Evolutionary conservation across 2,113 vertebrate species (phyloP), one percentile per base, ranked within the genome.

Genomic region (Lathamus discolor): DNA sequence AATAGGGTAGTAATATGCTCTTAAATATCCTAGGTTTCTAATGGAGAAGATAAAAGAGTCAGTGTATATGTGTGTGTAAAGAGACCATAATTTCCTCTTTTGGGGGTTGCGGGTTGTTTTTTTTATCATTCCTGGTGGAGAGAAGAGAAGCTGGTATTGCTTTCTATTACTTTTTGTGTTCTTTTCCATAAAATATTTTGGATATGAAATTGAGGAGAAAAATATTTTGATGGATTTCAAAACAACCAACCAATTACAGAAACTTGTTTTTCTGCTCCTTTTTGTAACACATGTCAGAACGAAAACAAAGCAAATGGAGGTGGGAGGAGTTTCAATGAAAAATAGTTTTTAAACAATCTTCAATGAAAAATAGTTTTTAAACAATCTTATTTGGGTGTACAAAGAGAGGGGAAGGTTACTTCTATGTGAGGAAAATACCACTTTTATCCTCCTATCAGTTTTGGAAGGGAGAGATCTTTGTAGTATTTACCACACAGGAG

Each of bases 261-360:
- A 94, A 48, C 94, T 84, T 64, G 62, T 35, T 97, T 73, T 82
- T 89, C 89, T 87, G 43, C 69, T 91, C 24, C 43, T 84, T 95
- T 94, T 76, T 85, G 57, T 72, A 89, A 41, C 8, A 16, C 22
- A 15, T 62, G 52, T 83, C 43, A 75, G 76, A 93, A 91, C 44
- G 23, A 91, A 94, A 93, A 69, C 7, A 3, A 35, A 94, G 41
- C 80, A 93, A 91, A 89, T 82, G n/a, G 46, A 84, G 83, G 25
- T 33, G 46, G 80, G 31, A 93, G 67, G 49, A 84, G 13, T 68
- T 81, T 80, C 57, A 93, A 41, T 29, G 44, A 84, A 86, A 84
- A 49, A 5, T 86, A 20, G 31, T 77, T 89, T 94, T 76, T 22
- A 57, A 95, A 49, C 23, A 24, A 52, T 69, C 76, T 86, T 70